Evolutionary conservation across 2,113 vertebrate genomes (phyloP).

Genomic region (Odocoileus virginianus): DNA sequence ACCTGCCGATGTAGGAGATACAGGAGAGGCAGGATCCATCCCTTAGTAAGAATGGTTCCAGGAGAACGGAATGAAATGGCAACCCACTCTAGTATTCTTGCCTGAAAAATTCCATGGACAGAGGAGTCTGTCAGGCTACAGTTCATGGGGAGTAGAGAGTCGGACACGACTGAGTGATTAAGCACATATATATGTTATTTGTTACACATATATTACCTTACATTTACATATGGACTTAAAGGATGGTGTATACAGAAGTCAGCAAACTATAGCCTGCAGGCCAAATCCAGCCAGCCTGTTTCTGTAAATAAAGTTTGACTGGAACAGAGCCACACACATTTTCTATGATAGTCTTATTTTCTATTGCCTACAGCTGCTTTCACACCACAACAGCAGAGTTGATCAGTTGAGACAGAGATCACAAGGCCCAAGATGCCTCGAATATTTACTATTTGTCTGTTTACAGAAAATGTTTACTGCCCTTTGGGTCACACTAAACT

Average conservation of each 20-base stretch:
- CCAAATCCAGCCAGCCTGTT: neutral
- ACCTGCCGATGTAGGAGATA: neutral
- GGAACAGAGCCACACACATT: neutral
- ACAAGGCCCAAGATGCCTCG: neutral
- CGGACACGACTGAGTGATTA: neutral
- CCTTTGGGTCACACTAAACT: neutral
- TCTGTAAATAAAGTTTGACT: neutral
- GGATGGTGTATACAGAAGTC: neutral
- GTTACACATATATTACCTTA: neutral
- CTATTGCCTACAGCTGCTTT: neutral
- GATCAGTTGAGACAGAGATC: neutral
- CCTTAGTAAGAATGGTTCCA: neutral
- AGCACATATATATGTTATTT: neutral
- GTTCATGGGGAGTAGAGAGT: neutral
- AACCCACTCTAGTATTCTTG: neutral
- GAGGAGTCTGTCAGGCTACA: neutral
- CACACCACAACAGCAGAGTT: neutral
- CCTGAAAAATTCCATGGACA: neutral
- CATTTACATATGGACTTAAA: neutral
- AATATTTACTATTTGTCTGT: neutral
- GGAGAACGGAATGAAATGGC: neutral
- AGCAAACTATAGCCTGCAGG: neutral
- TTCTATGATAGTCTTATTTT: neutral
- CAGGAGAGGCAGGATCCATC: neutral
- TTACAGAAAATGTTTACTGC: neutral